Evolutionary conservation across 2,888 invertebrate genomes (phyloP).

Genomic region (Oithona nana): DNA sequence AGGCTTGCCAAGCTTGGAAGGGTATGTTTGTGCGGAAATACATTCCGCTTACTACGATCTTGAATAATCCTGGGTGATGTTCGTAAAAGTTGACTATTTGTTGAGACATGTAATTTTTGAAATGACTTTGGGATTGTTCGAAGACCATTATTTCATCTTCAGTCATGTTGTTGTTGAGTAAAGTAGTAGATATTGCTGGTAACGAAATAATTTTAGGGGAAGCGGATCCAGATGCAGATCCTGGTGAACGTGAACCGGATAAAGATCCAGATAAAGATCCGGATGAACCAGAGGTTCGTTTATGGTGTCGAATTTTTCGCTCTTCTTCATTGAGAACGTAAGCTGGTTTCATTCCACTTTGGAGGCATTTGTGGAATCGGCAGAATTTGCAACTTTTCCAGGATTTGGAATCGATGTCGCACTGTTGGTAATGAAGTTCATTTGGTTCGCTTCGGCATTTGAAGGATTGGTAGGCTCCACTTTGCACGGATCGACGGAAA

Average conservation of each 20-base stretch:
- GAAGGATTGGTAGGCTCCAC: not conserved
- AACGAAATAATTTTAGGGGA: too few species aligned
- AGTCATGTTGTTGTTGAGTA: too few species aligned
- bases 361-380: not conserved
- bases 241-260: too few species aligned
- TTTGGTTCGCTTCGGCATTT: not conserved
- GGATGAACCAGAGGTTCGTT: not conserved
- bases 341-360: not conserved
- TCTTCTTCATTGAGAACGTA: not conserved
- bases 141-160: not conserved
- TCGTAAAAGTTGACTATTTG: not conserved
- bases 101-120: too few species aligned
- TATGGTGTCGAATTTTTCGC: not conserved
- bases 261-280: too few species aligned
- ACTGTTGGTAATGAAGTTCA: not conserved
- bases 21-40: not conserved
- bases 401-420: not conserved
- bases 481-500: not conserved
- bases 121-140: too few species aligned
- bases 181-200: too few species aligned
- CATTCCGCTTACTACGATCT: not conserved
- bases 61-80: not conserved
- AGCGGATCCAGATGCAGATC: too few species aligned
- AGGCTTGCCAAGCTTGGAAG: not conserved
- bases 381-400: slow-evolving; percentile 1